Conservation (phyloP, 92 coral and sea anemone species). For the Paragorgia papillata region DNA sequence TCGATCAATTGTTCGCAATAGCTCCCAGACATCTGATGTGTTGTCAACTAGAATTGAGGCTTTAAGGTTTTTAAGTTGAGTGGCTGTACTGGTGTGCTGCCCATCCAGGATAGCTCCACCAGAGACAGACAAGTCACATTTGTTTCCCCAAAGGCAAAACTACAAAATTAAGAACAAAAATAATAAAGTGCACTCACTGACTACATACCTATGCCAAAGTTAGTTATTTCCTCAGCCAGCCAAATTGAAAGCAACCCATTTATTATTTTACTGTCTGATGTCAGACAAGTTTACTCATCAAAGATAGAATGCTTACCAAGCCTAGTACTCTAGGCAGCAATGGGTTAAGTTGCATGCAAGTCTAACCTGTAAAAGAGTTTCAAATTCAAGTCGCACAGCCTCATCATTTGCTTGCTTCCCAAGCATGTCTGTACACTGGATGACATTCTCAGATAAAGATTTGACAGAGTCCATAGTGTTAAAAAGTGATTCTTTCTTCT, state of each 20-base stretch:
- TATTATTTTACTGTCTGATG: too few relatives aligned
- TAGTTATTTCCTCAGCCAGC: too few relatives aligned
- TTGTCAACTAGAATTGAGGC: conserved; percentile 79
- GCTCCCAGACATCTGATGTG: conserved; percentile 70
- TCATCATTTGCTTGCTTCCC: conserved; percentile 35
- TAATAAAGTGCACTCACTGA: too few relatives aligned
- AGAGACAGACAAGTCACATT: conserved; percentile 93
- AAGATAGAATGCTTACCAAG: too few relatives aligned
- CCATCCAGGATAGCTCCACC: conserved; percentile 75
- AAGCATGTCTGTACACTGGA: conserved; percentile 45
- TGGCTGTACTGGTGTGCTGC: conserved; percentile 60
- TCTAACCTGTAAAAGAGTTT: conserved; percentile 80
- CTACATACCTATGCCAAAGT: too few relatives aligned
- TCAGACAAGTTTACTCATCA: too few relatives aligned
- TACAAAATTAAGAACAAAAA: conserved; percentile 26
- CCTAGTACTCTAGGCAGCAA: neutral
- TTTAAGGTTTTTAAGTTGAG: conserved; percentile 70
- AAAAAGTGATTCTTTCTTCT: conserved; percentile 78
- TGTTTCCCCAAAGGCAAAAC: conserved; percentile 98
- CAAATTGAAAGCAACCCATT: too few relatives aligned
- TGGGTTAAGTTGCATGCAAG: neutral
- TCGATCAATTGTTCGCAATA: conserved; percentile 38
- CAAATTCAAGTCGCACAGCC: conserved; percentile 60
- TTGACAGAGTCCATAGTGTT: conserved; percentile 64
- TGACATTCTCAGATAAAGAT: conserved; percentile 73